Base-by-base conservation (phyloP, 2,888 invertebrate species). In the Drosophila acutilabella region DNA sequence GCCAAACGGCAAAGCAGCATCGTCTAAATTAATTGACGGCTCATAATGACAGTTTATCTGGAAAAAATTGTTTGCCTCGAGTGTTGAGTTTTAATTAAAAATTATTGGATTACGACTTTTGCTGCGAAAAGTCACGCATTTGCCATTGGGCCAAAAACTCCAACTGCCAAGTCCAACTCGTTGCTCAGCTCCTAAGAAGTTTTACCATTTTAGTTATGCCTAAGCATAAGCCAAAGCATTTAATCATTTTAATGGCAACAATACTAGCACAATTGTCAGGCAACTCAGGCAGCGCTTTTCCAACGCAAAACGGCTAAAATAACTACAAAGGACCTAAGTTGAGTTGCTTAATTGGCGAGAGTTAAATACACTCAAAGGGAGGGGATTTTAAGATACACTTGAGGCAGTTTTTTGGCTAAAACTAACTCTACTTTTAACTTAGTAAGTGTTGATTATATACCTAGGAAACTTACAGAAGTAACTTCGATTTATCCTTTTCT, bases 171-270 rank as follows among this genome's bases (percentile, higher is more conserved):
- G 8, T 8, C 30, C 30, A 30, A 7, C 7, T 23, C 0, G 4
- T 8, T 2, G 50, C 8, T 3, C 33, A 10, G 7, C 18, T 48
- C 16, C 33, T 18, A 3, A 33, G 36, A 50, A 59, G 47, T 64
- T 80, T 13, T 36, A 50, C 78, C 48, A 69, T 72, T 87, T 76
- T 90, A 90, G 89, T 88, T 90, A 90, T 90, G 90, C 90, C 90
- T 89, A 90, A 86, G 91, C 86, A 88, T 88, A 86, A 84, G 82
- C 88, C 85, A 90, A 84, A 89, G 89, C 83, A 88, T 90, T 91
- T 90, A 86, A 89, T 89, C 90, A 91, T 91, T 89, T 90, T 90
- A 89, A 90, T 90, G 88, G 80, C 81, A 54, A 71, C 71, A 76
- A 80, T 73, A 53, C 52, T 47, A 36, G 23, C 41, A 78, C 82